Evolutionary conservation across 2,797 vertebrate species (phyloP), one percentile per base, ranked within the genome.

Genomic region (Poecilia wingei): DNA sequence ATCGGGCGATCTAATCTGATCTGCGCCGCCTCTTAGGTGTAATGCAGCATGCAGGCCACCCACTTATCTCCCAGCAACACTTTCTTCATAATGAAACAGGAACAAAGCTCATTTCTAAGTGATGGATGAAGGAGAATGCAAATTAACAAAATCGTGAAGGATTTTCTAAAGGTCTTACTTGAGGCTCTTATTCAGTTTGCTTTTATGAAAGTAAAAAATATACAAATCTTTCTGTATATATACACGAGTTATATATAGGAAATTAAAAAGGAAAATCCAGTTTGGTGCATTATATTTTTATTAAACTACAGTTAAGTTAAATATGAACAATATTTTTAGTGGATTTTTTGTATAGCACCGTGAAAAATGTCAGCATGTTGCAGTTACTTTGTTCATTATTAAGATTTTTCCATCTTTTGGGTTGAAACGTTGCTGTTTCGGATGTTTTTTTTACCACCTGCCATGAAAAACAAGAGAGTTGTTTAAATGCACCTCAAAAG

Each of bases 91-190:
- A 84, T 88, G 74, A 75, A 80, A 82, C 79, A 61, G 47, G 79
- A 70, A 76, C 64, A 68, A 25, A 41, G 1, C 64, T 68, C 78
- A 85, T 88, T 88, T 79, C 74, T 77, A 70, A 1, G 70, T 87
- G 91, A 93, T 82, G 84, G 82, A 92, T 91, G 90, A 92, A 69
- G 55, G 14, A 1, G 18, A 79, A 79, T 83, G 76, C 74, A 86
- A 89, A 86, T 79, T 70, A 84, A n/a, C 82, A 82, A 59, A 79
- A 79, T 83, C 43, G 79, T 25, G 36, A 68, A 41, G 2, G 6
- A 39, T n/a, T 49, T 72, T 83, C 66, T 49, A 45, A 81, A 89
- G 82, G 79, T 73, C 83, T 85, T 79, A 79, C 12, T 51, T 36
- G 31, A 51, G 3, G 10, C 10, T 70, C 43, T 25, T 45, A n/a